These are phyloP conservation scores for Leucoraja ocellata DNA, from an alignment of 2,797 vertebrate genomes.

Conservation along the genomic window DNA sequence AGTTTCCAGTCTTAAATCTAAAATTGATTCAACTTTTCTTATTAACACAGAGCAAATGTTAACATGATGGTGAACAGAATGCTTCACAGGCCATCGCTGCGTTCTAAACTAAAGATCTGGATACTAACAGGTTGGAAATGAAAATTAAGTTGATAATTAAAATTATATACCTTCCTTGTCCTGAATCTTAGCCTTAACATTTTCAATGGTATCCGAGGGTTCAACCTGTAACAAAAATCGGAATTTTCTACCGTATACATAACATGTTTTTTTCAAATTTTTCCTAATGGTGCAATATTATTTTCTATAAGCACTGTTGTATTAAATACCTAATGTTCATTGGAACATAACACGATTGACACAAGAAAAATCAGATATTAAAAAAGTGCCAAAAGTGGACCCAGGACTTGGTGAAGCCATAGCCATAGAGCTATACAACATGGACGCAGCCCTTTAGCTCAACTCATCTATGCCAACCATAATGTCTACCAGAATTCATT, in stretches of 20 bases:
- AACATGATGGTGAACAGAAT: neutral
- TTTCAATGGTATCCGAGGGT: slow-evolving; percentile 92
- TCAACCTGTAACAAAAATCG: slow-evolving; percentile 68
- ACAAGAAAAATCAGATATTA: neutral
- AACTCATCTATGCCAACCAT: too few species aligned
- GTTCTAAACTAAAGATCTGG: neutral
- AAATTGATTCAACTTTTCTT: neutral
- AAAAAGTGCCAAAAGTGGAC: neutral
- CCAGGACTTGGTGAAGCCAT: too few species aligned
- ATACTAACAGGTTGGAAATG: neutral
- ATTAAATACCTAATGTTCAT: neutral
- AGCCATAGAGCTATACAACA: too few species aligned
- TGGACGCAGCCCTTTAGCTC: too few species aligned
- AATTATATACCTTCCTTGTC: slow-evolving; percentile 84
- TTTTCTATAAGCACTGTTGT: neutral
- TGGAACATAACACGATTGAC: neutral
- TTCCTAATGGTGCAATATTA: neutral
- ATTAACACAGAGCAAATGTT: neutral
- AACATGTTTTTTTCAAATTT: too few species aligned
- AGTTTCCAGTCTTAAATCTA: neutral
- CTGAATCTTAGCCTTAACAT: slow-evolving; percentile 94
- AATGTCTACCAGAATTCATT: too few species aligned
- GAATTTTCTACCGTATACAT: neutral
- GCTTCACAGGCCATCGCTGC: neutral
- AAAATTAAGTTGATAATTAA: neutral